Conservation (phyloP, 2,888 invertebrate species). For the Papilio protenor region DNA sequence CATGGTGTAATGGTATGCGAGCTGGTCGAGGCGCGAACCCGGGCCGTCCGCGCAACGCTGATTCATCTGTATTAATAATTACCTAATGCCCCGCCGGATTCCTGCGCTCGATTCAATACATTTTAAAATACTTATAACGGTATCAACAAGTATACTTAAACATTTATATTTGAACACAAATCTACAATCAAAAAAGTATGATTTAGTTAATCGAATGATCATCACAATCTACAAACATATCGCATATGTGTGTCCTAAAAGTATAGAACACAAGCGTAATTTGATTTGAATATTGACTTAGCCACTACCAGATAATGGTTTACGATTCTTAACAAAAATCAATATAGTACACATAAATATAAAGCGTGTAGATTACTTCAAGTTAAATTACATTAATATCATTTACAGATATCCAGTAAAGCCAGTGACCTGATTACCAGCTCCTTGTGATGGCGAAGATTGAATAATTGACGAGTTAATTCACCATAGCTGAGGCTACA, state of each 20-base stretch:
- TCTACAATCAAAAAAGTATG: background rate
- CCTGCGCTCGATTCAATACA: conserved; percentile 29
- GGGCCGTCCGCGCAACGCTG: conserved; percentile 38
- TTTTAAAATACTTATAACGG: conserved; percentile 18
- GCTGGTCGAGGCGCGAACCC: conserved; percentile 26
- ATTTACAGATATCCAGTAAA: conserved; percentile 7
- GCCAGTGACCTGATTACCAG: conserved; percentile 27
- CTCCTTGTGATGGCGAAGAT: conserved; percentile 19
- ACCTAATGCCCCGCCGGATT: conserved; percentile 38
- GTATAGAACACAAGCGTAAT: no score
- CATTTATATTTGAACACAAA: background rate
- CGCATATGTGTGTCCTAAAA: no score
- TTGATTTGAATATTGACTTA: no score
- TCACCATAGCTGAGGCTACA: background rate
- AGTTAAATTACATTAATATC: background rate
- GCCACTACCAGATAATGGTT: no score
- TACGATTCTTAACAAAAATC: no score
- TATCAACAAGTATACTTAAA: no score
- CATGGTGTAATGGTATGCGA: conserved; percentile 41
- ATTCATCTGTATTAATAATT: conserved; percentile 45
- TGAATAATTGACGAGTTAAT: conserved; percentile 41
- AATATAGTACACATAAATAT: no score
- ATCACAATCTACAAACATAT: no score
- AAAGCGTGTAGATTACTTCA: no score
- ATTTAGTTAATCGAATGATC: background rate